Conservation (phyloP, 2,113 vertebrate species). For the Scalopus aquaticus region DNA sequence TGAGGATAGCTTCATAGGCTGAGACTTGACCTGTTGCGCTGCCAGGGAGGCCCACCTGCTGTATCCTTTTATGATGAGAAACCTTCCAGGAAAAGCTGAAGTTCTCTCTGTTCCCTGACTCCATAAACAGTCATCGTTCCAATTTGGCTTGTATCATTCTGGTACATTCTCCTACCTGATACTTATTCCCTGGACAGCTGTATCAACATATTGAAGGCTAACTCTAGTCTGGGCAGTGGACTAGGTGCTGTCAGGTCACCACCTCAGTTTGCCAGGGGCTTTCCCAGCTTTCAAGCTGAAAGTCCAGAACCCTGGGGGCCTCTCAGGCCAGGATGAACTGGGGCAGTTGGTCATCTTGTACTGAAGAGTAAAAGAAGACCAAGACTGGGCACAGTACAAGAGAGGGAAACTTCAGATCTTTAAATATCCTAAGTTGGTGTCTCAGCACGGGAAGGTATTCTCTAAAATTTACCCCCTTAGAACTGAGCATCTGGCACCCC, state of each 20-base stretch:
- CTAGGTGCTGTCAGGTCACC: neutral
- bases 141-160: neutral
- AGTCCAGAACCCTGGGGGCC: neutral
- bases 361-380: neutral
- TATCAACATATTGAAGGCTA: neutral
- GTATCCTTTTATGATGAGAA: neutral
- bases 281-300: neutral
- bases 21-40: too few species aligned
- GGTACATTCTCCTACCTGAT: too few species aligned
- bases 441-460: too few species aligned
- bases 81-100: neutral
- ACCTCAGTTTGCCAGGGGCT: neutral
- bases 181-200: neutral
- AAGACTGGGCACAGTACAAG: neutral
- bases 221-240: neutral
- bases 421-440: too few species aligned
- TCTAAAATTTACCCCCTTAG: too few species aligned
- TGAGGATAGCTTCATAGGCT: too few species aligned
- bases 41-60: too few species aligned
- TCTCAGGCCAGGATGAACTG: too few species aligned
- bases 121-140: neutral
- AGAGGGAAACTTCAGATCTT: neutral
- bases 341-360: neutral
- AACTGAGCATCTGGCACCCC: too few species aligned
- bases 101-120: neutral